phyloP scores from a whole-genome alignment of 2,113 vertebrate genomes.

The Opisthocomus hoazin region DNA sequence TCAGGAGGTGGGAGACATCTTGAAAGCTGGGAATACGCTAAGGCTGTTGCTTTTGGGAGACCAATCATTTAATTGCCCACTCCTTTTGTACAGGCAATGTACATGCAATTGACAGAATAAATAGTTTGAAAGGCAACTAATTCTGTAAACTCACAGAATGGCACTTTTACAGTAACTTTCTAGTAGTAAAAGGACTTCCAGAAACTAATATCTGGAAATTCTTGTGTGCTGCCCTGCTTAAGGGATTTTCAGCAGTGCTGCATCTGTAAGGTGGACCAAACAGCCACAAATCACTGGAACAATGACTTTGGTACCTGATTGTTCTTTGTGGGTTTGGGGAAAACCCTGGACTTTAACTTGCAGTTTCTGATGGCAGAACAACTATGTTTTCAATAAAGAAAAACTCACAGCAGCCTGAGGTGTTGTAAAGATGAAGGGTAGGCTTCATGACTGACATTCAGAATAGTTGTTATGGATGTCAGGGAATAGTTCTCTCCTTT shows the following conservation, averaged over 20 bases:
- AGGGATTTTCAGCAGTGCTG: not conserved
- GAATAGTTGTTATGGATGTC: not conserved
- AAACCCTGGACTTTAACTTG: not conserved
- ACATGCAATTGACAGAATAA: not conserved
- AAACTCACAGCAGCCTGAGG: not conserved
- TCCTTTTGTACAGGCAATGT: not conserved
- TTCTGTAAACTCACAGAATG: not conserved
- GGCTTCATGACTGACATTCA: not conserved
- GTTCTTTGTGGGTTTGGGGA: not conserved
- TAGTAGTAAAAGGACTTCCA: not conserved
- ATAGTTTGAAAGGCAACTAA: not conserved
- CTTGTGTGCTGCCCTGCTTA: not conserved
- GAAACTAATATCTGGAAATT: not conserved
- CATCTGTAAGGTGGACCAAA: not conserved
- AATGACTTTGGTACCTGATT: not conserved
- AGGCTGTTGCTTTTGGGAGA: not conserved
- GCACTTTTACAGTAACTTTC: not conserved
- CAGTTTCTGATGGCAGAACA: not conserved
- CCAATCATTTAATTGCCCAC: not conserved
- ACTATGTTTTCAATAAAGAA: not conserved
- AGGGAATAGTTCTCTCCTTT: not conserved
- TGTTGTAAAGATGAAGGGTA: constrained; percentile 3
- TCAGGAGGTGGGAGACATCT: not conserved
- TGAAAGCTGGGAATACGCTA: not conserved
- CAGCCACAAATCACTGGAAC: not conserved